Evolutionary conservation across 2,113 vertebrate genomes (phyloP).

Genomic region (Xiphias gladius): DNA sequence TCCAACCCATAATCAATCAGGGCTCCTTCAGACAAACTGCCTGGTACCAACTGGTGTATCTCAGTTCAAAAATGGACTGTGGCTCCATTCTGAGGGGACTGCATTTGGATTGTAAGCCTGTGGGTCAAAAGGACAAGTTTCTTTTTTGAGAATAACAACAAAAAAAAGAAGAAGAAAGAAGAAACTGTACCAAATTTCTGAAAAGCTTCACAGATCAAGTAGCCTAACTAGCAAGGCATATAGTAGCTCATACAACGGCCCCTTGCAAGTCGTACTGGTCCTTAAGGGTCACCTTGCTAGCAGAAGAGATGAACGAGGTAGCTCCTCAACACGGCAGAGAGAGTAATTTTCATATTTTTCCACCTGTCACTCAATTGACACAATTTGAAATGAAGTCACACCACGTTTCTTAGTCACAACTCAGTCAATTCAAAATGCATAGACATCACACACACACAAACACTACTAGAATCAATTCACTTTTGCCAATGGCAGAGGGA

Average conservation of each 20-base stretch:
- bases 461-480: background rate
- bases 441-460: background rate
- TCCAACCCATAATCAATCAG: conserved; percentile 44
- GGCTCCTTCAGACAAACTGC: conserved; percentile 14
- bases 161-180: background rate
- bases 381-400: background rate
- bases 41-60: background rate
- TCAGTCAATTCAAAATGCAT: background rate
- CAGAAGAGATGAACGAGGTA: background rate
- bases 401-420: background rate
- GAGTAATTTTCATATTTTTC: background rate
- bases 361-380: background rate
- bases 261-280: background rate
- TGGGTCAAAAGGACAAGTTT: background rate
- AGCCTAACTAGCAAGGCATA: background rate
- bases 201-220: background rate
- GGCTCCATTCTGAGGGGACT: background rate
- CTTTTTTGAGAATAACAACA: background rate
- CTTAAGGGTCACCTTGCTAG: background rate
- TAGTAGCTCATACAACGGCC: background rate
- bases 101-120: too few species aligned
- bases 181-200: background rate
- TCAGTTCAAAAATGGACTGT: background rate
- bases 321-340: background rate
- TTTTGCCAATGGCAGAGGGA: background rate